Percentiles rank a stretch among this genome's conserved stretches.
Evolutionary conservation across 2,888 invertebrate genomes (phyloP).

Genomic region (Tenthredo amoena): DNA sequence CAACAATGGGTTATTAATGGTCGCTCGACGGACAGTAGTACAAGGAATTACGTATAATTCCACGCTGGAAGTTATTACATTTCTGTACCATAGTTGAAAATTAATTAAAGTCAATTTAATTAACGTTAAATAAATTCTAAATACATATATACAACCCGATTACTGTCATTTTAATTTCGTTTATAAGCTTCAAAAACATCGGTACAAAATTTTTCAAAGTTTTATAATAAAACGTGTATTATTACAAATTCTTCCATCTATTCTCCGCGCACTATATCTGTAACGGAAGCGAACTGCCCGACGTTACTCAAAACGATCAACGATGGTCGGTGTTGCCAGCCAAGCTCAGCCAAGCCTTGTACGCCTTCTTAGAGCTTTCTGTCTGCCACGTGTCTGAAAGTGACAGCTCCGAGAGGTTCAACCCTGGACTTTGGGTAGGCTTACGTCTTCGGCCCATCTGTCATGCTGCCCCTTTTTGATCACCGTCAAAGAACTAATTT

Average conservation of each 20-base stretch:
- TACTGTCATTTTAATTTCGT: background rate
- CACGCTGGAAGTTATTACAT: background rate
- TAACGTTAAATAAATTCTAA: background rate
- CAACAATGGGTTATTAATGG: conserved; percentile 38
- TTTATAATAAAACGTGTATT: background rate
- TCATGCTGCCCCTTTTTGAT: background rate
- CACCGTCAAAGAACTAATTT: background rate
- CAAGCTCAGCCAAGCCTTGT: conserved; percentile 14
- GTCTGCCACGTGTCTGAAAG: conserved; percentile 25
- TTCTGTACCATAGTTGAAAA: background rate
- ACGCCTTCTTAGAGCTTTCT: conserved; percentile 9
- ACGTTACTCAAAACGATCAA: conserved; percentile 1
- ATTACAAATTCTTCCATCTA: background rate
- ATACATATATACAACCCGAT: background rate
- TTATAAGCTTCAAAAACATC: too few relatives aligned
- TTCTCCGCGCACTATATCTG: background rate
- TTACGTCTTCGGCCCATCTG: conserved; percentile 7
- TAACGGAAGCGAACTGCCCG: background rate
- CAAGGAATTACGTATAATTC: conserved; percentile 19
- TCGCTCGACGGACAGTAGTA: conserved; percentile 27
- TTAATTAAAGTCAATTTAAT: conserved; percentile 24
- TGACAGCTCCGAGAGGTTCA: conserved; percentile 26
- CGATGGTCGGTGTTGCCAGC: background rate
- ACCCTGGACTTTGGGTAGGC: conserved; percentile 16
- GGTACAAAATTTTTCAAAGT: background rate